These are phyloP conservation scores for Rhinichthys klamathensis DNA, from an alignment of 2,113 vertebrate genomes.

Conservation along the genomic window DNA sequence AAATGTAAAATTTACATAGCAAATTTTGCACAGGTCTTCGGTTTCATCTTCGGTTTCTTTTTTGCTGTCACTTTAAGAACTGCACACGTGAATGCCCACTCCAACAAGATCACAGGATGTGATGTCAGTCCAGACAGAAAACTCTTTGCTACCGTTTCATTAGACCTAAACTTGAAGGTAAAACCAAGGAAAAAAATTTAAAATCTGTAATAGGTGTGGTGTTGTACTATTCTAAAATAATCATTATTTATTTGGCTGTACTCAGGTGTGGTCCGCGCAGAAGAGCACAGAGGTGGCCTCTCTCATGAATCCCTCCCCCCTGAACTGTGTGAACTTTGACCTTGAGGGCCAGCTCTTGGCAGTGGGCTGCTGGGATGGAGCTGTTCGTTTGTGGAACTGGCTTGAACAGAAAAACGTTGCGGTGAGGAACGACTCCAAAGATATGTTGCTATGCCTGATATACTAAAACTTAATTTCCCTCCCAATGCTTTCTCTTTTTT, in stretches of 20 bases:
- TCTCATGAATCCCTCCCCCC: conserved; percentile 65
- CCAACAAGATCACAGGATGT: conserved; percentile 78
- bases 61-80: conserved; percentile 68
- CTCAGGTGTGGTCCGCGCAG: conserved; percentile 82
- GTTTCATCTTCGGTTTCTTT: too few species aligned
- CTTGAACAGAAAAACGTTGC: conserved; percentile 64
- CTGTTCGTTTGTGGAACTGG: conserved; percentile 76
- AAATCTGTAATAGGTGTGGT: background rate
- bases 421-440: conserved; percentile 59
- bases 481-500: background rate
- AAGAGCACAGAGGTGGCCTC: conserved; percentile 67
- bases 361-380: conserved; percentile 82
- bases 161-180: conserved; percentile 85
- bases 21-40: too few species aligned
- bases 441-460: background rate
- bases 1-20: background rate
- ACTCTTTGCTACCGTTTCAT: conserved; percentile 81
- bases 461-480: background rate
- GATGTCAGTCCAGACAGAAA: conserved; percentile 76
- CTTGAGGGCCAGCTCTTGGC: conserved; percentile 76
- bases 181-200: background rate
- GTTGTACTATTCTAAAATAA: background rate
- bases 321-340: conserved; percentile 85
- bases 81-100: conserved; percentile 76
- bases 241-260: background rate